Percentiles rank a stretch among this genome's conserved stretches.
Evolutionary conservation across 1,140 invertebrate genomes (phyloP).

Genomic region (Hyles vespertilio): DNA sequence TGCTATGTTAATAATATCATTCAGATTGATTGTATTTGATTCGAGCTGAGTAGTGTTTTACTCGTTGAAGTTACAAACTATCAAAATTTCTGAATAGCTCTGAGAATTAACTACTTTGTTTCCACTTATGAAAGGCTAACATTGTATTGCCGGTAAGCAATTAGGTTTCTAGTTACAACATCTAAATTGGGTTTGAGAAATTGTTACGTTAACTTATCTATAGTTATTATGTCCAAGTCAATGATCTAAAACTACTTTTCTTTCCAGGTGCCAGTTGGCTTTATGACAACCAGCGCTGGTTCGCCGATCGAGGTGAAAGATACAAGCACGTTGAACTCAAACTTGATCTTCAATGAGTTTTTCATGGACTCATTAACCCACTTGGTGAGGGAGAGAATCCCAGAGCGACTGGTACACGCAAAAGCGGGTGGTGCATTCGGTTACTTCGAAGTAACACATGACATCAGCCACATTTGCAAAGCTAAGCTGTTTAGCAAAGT

Average conservation of each 20-base stretch:
- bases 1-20: too few relatives aligned
- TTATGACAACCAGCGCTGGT: conserved; percentile 85
- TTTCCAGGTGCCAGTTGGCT: conserved; percentile 87
- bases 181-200: too few relatives aligned
- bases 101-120: too few relatives aligned
- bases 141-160: too few relatives aligned
- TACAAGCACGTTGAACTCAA: conserved; percentile 29
- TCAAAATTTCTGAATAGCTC: too few relatives aligned
- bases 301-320: conserved; percentile 85
- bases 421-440: conserved; percentile 96
- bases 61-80: too few relatives aligned
- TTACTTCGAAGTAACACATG: conserved; percentile 95
- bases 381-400: conserved; percentile 93
- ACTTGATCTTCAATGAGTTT: conserved; percentile 87
- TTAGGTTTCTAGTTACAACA: too few relatives aligned
- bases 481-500: conserved; percentile 88
- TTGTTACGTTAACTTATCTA: too few relatives aligned
- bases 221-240: too few relatives aligned
- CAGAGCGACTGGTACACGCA: conserved; percentile 95
- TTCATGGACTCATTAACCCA: conserved; percentile 92
- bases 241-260: neutral
- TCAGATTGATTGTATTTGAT: too few relatives aligned
- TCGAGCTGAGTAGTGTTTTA: too few relatives aligned
- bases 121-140: too few relatives aligned
- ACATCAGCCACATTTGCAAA: conserved; percentile 89